These are phyloP conservation scores for Astyanax mexicanus DNA, from an alignment of 2,797 vertebrate genomes.

Conservation along the genomic window DNA sequence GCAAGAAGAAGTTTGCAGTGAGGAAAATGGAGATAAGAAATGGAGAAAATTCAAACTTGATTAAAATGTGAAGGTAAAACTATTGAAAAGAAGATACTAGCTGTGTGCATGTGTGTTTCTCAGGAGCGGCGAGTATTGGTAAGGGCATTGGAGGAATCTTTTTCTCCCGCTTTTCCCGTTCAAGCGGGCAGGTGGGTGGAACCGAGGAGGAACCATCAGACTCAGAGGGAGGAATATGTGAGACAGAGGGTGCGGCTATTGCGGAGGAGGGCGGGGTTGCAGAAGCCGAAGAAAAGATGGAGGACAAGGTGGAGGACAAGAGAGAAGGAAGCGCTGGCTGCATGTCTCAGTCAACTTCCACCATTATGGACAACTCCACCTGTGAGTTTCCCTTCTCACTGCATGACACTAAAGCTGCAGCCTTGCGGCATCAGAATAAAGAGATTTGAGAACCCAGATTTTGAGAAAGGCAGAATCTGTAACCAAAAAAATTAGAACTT, in stretches of 20 bases:
- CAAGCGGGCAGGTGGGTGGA: conserved; percentile 79
- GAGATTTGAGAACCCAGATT: too few relatives aligned
- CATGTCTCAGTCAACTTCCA: conserved; percentile 77
- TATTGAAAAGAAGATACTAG: too few relatives aligned
- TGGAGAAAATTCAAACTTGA: too few relatives aligned
- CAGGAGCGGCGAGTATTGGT: conserved; percentile 93
- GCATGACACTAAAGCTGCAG: too few relatives aligned
- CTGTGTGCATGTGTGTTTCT: not conserved
- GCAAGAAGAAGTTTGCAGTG: too few relatives aligned
- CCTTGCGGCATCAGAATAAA: too few relatives aligned
- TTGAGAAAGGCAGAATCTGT: too few relatives aligned
- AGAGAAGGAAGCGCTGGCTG: conserved; percentile 61
- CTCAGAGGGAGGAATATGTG: conserved; percentile 64
- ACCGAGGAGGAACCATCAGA: conserved; percentile 70
- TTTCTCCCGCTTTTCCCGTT: conserved; percentile 91
- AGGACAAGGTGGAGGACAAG: conserved; percentile 74
- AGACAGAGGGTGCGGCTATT: conserved; percentile 53
- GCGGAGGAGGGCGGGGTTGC: conserved; percentile 71
- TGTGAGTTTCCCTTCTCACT: conserved; percentile 73
- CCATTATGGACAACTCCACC: conserved; percentile 82
- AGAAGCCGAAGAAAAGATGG: conserved; percentile 69
- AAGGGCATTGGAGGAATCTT: conserved; percentile 95
- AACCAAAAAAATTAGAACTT: too few relatives aligned
- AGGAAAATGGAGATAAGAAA: too few relatives aligned
- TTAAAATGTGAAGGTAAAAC: too few relatives aligned